phyloP scores from a whole-genome alignment of 2,797 vertebrate species.

The Luscinia luscinia region DNA sequence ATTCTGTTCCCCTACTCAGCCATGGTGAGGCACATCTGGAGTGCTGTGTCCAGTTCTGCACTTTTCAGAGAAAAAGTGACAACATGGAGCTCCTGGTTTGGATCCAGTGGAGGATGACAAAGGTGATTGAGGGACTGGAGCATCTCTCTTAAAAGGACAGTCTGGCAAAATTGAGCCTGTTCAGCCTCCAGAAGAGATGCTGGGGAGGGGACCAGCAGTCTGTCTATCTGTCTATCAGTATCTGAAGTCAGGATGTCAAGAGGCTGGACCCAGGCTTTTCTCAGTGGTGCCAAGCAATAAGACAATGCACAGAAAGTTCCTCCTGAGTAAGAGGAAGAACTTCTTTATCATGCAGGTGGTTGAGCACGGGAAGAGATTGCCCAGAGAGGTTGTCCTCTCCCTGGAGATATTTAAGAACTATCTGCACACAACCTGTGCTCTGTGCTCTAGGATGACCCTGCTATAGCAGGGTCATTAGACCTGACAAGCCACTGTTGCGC shows the following conservation, averaged over 20 bases:
- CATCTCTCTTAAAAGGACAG: not conserved
- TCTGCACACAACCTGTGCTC: not conserved
- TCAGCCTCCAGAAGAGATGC: rapidly evolving
- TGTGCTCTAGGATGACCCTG: not conserved
- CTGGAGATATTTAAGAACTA: not conserved
- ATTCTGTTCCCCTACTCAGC: not conserved
- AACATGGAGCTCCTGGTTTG: not conserved
- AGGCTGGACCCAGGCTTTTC: not conserved
- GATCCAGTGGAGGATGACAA: not conserved
- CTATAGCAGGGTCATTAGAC: not conserved
- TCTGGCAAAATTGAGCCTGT: not conserved
- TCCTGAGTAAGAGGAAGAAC: not conserved
- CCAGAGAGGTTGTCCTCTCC: not conserved
- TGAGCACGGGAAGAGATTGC: not conserved
- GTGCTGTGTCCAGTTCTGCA: not conserved
- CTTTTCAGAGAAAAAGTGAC: not conserved
- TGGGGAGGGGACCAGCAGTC: too few species aligned
- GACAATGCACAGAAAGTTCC: not conserved
- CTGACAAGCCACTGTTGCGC: not conserved
- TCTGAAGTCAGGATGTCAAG: not conserved
- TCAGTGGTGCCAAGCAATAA: not conserved
- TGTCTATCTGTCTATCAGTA: too few species aligned
- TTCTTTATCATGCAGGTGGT: not conserved
- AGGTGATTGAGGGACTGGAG: not conserved
- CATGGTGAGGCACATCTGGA: not conserved